phyloP scores from a whole-genome alignment of 2,888 invertebrate genomes.

The Horisme vitalbata region DNA sequence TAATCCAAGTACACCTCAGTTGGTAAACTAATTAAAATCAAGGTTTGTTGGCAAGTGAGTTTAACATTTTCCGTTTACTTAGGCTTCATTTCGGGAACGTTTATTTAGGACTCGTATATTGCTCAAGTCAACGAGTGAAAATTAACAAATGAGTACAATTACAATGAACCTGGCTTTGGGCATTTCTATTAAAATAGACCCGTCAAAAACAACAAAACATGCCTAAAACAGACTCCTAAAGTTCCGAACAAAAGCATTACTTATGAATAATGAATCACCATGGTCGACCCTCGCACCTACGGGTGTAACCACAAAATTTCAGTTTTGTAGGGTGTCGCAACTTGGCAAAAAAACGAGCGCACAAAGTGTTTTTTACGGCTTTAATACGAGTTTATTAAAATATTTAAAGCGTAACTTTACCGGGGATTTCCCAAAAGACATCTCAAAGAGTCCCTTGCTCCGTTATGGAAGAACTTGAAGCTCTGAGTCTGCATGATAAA shows the following conservation, averaged over 20 bases:
- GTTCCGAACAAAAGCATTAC: constrained; percentile 72
- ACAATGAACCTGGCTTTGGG: constrained; percentile 24
- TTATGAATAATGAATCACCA: constrained; percentile 80
- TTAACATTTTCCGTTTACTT: constrained; percentile 26
- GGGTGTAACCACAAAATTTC: constrained; percentile 50
- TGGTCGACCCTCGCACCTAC: constrained; percentile 40
- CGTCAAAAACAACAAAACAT: constrained; percentile 67
- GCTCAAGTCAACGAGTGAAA: constrained; percentile 18
- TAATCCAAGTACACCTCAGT: too few species aligned
- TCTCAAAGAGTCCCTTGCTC: constrained; percentile 61
- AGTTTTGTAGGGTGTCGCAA: constrained; percentile 57
- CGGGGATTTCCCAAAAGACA: constrained; percentile 79
- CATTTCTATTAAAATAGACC: constrained; percentile 45
- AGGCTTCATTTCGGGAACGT: constrained; percentile 24
- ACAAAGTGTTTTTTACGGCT: constrained; percentile 81
- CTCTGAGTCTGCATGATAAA: too few species aligned
- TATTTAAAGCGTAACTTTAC: constrained; percentile 79
- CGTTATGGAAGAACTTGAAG: constrained; percentile 39
- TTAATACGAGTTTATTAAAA: constrained; percentile 81
- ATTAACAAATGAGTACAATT: constrained; percentile 25
- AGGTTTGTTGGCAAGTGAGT: constrained; percentile 18
- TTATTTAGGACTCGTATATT: constrained; percentile 34
- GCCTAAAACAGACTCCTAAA: constrained; percentile 60
- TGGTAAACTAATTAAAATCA: constrained; percentile 22
- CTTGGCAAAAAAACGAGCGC: constrained; percentile 63